A percentile compares a stretch with the other conserved stretches of the same genome.
These are phyloP conservation scores for Acanthopagrus latus DNA, from an alignment of 2,797 vertebrate species.

Conservation along the genomic window DNA sequence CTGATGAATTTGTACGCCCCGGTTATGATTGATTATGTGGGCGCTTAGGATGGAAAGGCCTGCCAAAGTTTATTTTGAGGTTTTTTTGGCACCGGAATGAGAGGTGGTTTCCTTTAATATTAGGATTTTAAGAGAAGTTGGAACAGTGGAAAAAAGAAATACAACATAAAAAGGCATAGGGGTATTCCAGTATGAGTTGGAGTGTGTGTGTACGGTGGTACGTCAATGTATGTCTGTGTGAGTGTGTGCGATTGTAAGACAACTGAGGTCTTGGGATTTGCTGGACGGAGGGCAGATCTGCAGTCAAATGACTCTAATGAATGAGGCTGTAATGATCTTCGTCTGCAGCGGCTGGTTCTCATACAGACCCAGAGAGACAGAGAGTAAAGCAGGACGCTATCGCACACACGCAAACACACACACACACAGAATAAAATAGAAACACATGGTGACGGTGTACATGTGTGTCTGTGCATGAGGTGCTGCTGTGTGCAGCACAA, in stretches of 20 bases:
- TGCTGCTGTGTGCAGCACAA: constrained; percentile 29
- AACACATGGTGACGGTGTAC: constrained; percentile 69
- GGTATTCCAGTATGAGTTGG: constrained; percentile 59
- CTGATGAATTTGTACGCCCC: constrained; percentile 95
- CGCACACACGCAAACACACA: constrained; percentile 20
- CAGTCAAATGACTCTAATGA: constrained; percentile 88
- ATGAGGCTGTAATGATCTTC: constrained; percentile 85
- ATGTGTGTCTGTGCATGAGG: constrained; percentile 36
- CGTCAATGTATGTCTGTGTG: neutral
- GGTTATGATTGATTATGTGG: constrained; percentile 94
- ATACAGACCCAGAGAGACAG: constrained; percentile 43
- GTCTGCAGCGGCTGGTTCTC: constrained; percentile 80
- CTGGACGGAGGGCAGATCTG: constrained; percentile 83
- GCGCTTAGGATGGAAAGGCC: constrained; percentile 86
- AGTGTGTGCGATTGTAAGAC: constrained; percentile 18
- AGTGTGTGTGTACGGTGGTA: neutral
- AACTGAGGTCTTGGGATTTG: constrained; percentile 47
- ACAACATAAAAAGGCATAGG: constrained; percentile 41
- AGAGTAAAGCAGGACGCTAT: constrained; percentile 61
- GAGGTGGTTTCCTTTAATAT: constrained; percentile 41
- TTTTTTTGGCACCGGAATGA: constrained; percentile 34
- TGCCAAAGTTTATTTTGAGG: constrained; percentile 79
- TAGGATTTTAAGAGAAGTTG: constrained; percentile 24
- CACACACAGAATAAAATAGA: constrained; percentile 66
- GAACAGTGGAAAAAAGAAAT: constrained; percentile 45